Conservation (phyloP, 2,113 vertebrate genomes). For the Sula dactylatra region DNA sequence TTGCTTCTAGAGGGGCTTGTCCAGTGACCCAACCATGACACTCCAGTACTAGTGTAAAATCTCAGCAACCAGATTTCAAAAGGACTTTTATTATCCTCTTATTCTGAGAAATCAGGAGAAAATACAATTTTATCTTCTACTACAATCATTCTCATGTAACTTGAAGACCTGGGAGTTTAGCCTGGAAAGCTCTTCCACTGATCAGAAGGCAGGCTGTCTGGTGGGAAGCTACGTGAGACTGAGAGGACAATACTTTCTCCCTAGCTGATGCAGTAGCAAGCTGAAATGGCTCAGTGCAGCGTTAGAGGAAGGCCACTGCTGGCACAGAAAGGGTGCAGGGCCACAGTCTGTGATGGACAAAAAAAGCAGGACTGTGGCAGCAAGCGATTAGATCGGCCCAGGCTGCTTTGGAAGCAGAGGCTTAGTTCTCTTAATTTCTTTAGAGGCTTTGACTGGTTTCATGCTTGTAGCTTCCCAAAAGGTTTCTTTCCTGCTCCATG, state of each 20-base stretch:
- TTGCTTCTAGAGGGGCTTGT: background rate
- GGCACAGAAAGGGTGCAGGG: background rate
- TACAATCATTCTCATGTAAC: too few species aligned
- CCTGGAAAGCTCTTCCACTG: background rate
- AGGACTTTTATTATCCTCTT: background rate
- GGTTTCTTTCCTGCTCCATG: rapidly evolving
- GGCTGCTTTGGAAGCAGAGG: background rate
- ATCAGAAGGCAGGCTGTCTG: background rate
- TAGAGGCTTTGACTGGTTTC: background rate
- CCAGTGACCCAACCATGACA: background rate
- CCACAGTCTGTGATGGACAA: background rate
- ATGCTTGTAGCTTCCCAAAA: background rate
- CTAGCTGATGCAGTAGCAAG: background rate
- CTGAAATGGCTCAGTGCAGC: background rate
- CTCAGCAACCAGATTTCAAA: background rate
- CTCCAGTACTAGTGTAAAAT: background rate
- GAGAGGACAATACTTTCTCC: background rate
- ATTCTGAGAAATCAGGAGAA: background rate
- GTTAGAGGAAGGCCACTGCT: background rate
- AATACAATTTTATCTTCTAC: background rate
- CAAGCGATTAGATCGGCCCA: background rate
- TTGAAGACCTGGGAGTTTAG: background rate
- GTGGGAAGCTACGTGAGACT: background rate
- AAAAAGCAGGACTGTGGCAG: background rate
- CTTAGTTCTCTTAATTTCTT: background rate